phyloP scores from a whole-genome alignment of 2,888 invertebrate species.

The Podabrus alpinus region DNA sequence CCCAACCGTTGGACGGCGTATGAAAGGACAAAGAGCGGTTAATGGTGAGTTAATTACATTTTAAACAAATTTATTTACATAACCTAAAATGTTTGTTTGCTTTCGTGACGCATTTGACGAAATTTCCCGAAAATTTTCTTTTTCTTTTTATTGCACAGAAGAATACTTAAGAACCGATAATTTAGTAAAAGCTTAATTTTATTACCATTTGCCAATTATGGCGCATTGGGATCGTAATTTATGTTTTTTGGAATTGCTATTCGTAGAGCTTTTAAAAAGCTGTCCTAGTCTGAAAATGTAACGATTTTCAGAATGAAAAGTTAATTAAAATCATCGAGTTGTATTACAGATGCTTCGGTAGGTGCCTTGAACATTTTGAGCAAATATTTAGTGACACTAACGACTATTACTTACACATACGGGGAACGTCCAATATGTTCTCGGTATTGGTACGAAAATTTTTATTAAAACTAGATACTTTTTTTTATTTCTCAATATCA shows the following conservation, averaged over 20 bases:
- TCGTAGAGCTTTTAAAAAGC: background rate
- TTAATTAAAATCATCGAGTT: too few species aligned
- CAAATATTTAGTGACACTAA: too few species aligned
- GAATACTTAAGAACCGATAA: background rate
- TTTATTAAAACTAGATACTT: too few species aligned
- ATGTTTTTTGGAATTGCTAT: background rate
- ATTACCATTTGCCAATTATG: background rate
- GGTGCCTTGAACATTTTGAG: background rate
- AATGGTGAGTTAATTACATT: constrained; percentile 69
- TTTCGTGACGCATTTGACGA: background rate
- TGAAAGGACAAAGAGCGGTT: constrained; percentile 75
- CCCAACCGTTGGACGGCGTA: constrained; percentile 74
- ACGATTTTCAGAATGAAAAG: background rate
- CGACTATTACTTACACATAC: too few species aligned
- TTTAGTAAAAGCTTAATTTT: background rate
- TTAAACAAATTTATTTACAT: background rate
- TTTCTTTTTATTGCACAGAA: background rate
- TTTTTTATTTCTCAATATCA: too few species aligned
- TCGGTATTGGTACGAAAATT: too few species aligned
- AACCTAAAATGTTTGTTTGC: background rate
- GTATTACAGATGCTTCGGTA: too few species aligned
- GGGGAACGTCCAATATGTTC: too few species aligned
- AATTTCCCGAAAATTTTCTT: background rate
- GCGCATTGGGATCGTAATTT: background rate
- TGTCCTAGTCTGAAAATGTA: background rate